Conservation (phyloP, 30 jellyfish, hydroid and myxozoan species). For the Aurelia sp. region DNA sequence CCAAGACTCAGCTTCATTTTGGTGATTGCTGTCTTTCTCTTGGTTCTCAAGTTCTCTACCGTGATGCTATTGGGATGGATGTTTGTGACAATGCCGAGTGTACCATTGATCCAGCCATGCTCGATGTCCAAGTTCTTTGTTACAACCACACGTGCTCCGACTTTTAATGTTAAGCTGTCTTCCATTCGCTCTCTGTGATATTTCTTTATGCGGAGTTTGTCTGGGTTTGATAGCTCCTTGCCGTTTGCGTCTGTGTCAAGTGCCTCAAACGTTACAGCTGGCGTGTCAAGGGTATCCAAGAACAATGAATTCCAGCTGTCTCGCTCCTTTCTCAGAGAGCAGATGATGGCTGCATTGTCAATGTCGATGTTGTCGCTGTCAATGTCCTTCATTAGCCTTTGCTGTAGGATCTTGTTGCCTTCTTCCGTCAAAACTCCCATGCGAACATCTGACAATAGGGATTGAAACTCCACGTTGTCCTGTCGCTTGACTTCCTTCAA, state of each 20-base stretch:
- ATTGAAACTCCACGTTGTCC: not conserved
- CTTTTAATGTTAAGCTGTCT: not conserved
- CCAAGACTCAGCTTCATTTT: constrained; percentile 5
- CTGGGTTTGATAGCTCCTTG: not conserved
- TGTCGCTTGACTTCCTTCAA: constrained; percentile 7
- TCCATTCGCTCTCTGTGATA: constrained; percentile 10
- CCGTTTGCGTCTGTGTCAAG: too few species aligned
- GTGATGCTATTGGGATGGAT: not conserved
- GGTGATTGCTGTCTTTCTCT: not conserved
- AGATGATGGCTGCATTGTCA: constrained; percentile 18
- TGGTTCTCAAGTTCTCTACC: constrained; percentile 1
- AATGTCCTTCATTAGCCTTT: not conserved
- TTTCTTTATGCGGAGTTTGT: not conserved
- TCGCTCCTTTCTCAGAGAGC: too few species aligned
- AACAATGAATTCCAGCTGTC: too few species aligned
- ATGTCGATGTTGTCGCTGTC: not conserved
- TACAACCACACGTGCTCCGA: not conserved
- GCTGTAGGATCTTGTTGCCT: not conserved
- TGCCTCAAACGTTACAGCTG: too few species aligned
- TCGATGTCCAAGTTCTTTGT: constrained; percentile 1
- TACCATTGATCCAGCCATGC: constrained; percentile 31
- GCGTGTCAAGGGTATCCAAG: too few species aligned
- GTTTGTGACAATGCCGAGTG: not conserved
- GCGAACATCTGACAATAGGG: not conserved
- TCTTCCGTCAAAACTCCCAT: not conserved